A percentile compares a stretch with the other conserved stretches of the same genome.
These are phyloP conservation scores for Bufo bufo DNA, from an alignment of 2,113 vertebrate species.

Conservation along the genomic window DNA sequence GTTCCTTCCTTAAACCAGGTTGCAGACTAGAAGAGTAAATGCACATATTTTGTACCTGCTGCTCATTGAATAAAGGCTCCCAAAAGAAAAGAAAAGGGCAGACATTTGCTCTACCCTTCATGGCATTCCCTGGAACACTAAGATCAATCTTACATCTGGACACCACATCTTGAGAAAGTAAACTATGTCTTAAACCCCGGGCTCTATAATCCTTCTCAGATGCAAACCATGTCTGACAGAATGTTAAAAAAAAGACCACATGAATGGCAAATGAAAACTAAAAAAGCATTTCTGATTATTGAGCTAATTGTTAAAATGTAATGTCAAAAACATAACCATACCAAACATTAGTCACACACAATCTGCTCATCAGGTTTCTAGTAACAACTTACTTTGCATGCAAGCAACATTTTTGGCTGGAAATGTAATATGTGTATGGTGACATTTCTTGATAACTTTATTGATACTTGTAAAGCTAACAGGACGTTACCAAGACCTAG, in stretches of 20 bases:
- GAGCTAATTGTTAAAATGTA: constrained; percentile 27
- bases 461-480: too few relatives aligned
- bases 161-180: constrained; percentile 72
- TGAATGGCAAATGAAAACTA: constrained; percentile 24
- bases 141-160: constrained; percentile 75
- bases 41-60: constrained; percentile 7
- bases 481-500: too few relatives aligned
- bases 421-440: background rate
- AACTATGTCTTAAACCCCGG: constrained; percentile 74
- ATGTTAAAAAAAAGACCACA: background rate
- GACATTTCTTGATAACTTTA: too few relatives aligned
- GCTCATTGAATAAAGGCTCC: constrained; percentile 33
- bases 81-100: background rate
- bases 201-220: constrained; percentile 56
- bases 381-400: background rate
- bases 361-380: constrained; percentile 8
- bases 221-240: constrained; percentile 9
- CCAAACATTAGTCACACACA: background rate
- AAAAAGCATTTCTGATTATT: constrained; percentile 25
- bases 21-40: constrained; percentile 33
- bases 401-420: background rate
- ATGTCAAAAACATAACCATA: background rate
- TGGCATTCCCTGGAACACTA: constrained; percentile 60
- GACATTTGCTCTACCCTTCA: constrained; percentile 28
- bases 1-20: background rate